Base-by-base conservation (phyloP, 2,113 vertebrate genomes). In the Chloropsis cyanopogon region DNA sequence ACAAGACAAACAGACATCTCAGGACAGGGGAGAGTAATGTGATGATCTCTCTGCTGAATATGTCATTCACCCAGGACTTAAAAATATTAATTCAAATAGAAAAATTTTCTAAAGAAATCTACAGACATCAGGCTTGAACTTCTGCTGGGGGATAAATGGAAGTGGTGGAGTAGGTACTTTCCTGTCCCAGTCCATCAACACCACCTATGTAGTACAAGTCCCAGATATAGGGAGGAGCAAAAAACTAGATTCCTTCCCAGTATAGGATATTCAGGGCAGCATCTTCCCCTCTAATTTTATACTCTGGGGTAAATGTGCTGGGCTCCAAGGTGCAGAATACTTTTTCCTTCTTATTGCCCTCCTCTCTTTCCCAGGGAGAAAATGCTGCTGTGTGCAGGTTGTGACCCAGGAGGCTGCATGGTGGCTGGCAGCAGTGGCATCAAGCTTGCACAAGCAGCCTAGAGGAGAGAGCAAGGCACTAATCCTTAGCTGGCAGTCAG, bases 221-320 rank as follows among this genome's bases (percentile, higher is more conserved):
- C 46, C 29, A 11, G 35, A 19, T 57, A 44, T 6, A 56, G 29
- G 5, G 22, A 65, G 23, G 7, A 14, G 8, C 39, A 75, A 71
- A 90, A 29, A 41, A 3, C 9, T 23, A 57, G 23, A 65, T 49
- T 31, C 15, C 13, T 83, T 41, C 23, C 31, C 25, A 54, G 28
- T 1, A 0, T 0, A 23, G 14, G 6, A 7, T 60, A 31, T 57
- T 61, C 50, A 57, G 76, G 35, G 42, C 10, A 20, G 9, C 23
- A 19, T 61, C 29, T 56, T 72, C 21, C 57, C 9, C 29, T 60
- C 53, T 50, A 47, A 42, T 49, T 53, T 65, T 80, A 26, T 42
- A 15, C 18, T 68, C 64, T 66, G 52, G 15, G 68, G 14, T 50
- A 52, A 88, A 53, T 33, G 12, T 76, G 25, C n/a, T 82, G 46